These are phyloP conservation scores for Chalcis sispes DNA, from an alignment of 2,888 invertebrate genomes.

Conservation along the genomic window DNA sequence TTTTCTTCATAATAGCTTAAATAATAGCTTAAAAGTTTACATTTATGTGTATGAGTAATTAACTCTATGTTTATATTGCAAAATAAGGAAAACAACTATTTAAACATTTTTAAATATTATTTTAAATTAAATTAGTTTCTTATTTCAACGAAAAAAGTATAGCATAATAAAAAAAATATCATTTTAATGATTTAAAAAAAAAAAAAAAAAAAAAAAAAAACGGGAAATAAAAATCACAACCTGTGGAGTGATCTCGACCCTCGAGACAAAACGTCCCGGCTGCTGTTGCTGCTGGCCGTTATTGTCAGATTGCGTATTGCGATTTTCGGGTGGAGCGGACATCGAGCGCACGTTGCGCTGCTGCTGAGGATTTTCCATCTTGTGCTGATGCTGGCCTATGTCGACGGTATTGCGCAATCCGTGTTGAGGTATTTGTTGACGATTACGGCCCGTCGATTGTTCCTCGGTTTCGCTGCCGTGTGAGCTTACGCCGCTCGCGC, in stretches of 20 bases:
- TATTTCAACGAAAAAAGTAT: too few relatives aligned
- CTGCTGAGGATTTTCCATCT: constrained; percentile 75
- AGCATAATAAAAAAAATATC: too few relatives aligned
- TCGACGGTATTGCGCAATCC: constrained; percentile 87
- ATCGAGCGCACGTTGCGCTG: constrained; percentile 83
- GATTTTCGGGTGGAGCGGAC: constrained; percentile 86
- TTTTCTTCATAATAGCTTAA: neutral
- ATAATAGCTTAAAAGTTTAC: too few relatives aligned
- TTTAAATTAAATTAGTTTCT: too few relatives aligned
- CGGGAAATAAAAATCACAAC: constrained; percentile 57
- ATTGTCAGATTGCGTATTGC: constrained; percentile 59
- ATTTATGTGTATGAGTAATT: too few relatives aligned
- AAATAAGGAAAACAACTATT: neutral
- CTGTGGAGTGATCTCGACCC: constrained; percentile 70
- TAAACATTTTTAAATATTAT: neutral
- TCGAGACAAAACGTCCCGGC: constrained; percentile 67
- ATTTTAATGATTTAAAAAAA: too few relatives aligned
- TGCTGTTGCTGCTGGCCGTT: constrained; percentile 66
- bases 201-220: too few relatives aligned
- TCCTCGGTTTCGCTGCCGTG: constrained; percentile 68
- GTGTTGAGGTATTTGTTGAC: constrained; percentile 79
- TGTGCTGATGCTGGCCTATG: constrained; percentile 79
- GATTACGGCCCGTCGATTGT: constrained; percentile 44
- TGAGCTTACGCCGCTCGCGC: constrained; percentile 71
- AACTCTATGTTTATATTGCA: too few relatives aligned